Evolutionary conservation across 1,140 invertebrate genomes (phyloP).

Genomic region (Macrocentrus cingulum): DNA sequence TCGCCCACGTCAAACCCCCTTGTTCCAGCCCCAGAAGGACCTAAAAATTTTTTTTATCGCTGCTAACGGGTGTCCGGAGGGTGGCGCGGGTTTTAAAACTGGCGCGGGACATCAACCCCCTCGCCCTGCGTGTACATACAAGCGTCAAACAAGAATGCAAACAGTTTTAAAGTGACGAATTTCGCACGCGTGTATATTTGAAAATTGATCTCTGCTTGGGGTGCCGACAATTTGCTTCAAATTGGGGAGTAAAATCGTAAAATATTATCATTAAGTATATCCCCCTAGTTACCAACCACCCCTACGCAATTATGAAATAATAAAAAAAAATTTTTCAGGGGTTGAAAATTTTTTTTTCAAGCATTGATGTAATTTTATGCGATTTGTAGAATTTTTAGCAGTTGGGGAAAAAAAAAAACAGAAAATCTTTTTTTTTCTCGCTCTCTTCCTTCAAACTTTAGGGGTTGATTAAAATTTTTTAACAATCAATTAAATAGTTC

Average conservation of each 20-base stretch:
- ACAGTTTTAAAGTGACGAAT: slow-evolving; percentile 26
- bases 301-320: not conserved
- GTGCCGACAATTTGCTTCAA: not conserved
- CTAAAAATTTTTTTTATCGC: slow-evolving; percentile 18
- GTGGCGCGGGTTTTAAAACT: not conserved
- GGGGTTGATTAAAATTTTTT: no score
- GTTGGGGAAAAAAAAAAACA: no score
- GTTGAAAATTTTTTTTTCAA: no score
- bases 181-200: slow-evolving; percentile 14
- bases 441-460: no score
- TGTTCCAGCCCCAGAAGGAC: not conserved
- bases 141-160: slow-evolving; percentile 17
- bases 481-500: no score
- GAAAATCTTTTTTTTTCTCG: no score
- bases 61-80: slow-evolving; percentile 14
- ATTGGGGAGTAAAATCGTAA: not conserved
- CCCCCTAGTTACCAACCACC: no score
- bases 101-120: not conserved
- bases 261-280: not conserved
- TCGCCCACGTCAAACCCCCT: slow-evolving; percentile 14
- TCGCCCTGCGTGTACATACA: not conserved
- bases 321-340: not conserved
- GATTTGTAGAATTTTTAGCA: no score
- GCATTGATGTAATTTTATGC: no score
- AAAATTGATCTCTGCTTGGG: slow-evolving; percentile 24